Evolutionary conservation across 2,888 invertebrate genomes (phyloP).

Genomic region (Toxonevra muliebris): DNA sequence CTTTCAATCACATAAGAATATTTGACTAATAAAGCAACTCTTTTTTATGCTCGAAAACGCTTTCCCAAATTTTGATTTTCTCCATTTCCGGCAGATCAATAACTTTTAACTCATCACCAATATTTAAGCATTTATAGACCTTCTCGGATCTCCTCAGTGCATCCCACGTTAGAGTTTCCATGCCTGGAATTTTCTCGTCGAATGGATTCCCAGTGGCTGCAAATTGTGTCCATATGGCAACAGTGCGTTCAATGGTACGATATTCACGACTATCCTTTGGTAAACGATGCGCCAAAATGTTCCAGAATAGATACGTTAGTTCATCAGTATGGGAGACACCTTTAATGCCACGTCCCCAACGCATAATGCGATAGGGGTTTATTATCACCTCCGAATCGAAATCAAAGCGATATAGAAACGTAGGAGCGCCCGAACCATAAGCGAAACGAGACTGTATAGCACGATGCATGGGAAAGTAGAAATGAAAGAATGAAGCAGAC

Average conservation of each 20-base stretch:
- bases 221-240: conserved; percentile 59
- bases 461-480: conserved; percentile 53
- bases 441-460: conserved; percentile 54
- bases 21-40: conserved; percentile 47
- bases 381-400: conserved; percentile 60
- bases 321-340: conserved; percentile 63
- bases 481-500: conserved; percentile 52
- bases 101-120: conserved; percentile 54
- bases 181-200: conserved; percentile 49
- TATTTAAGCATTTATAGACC: conserved; percentile 59
- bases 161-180: conserved; percentile 54
- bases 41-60: conserved; percentile 49
- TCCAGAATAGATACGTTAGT: conserved; percentile 57
- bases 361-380: conserved; percentile 55
- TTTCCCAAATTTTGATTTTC: conserved; percentile 57
- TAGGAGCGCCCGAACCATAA: conserved; percentile 53
- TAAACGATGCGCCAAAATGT: conserved; percentile 47
- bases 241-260: conserved; percentile 56
- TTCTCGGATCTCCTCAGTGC: conserved; percentile 51
- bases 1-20: background rate
- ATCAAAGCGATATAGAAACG: conserved; percentile 61
- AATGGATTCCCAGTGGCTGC: conserved; percentile 59
- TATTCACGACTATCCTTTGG: conserved; percentile 56
- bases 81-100: conserved; percentile 58
- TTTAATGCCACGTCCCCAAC: conserved; percentile 55